These are phyloP conservation scores for Batillaria attramentaria DNA, from an alignment of 1,140 invertebrate species.

Conservation along the genomic window DNA sequence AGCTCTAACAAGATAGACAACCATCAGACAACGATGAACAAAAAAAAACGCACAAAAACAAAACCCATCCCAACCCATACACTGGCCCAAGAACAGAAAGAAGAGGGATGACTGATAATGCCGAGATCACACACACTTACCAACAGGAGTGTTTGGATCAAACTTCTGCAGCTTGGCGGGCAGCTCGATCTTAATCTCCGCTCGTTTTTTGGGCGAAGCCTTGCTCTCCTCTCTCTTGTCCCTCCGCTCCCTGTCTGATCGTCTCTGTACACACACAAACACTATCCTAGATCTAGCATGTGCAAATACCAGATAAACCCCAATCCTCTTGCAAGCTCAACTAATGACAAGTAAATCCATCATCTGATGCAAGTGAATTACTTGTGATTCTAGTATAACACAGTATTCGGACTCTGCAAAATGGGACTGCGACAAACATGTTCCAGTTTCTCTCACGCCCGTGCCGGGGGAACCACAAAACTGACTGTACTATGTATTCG, in stretches of 20 bases:
- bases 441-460: too few relatives aligned
- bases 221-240: neutral
- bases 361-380: too few relatives aligned
- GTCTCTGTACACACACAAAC: too few relatives aligned
- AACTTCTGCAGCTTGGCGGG: conserved; percentile 9
- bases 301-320: neutral
- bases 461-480: too few relatives aligned
- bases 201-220: neutral
- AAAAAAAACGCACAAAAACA: neutral
- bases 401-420: too few relatives aligned
- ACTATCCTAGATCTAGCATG: conserved; percentile 26
- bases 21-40: neutral
- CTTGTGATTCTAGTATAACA: too few relatives aligned
- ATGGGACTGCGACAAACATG: too few relatives aligned
- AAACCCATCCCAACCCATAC: neutral
- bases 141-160: conserved; percentile 15
- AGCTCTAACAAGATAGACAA: conserved; percentile 54
- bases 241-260: conserved; percentile 12
- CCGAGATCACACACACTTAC: conserved; percentile 4
- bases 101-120: neutral
- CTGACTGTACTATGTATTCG: too few relatives aligned
- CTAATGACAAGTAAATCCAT: too few relatives aligned
- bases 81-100: neutral
- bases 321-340: too few relatives aligned
- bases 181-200: conserved; percentile 13